These are phyloP conservation scores for Monopis laevigella DNA, from an alignment of 2,888 invertebrate species.

Conservation along the genomic window DNA sequence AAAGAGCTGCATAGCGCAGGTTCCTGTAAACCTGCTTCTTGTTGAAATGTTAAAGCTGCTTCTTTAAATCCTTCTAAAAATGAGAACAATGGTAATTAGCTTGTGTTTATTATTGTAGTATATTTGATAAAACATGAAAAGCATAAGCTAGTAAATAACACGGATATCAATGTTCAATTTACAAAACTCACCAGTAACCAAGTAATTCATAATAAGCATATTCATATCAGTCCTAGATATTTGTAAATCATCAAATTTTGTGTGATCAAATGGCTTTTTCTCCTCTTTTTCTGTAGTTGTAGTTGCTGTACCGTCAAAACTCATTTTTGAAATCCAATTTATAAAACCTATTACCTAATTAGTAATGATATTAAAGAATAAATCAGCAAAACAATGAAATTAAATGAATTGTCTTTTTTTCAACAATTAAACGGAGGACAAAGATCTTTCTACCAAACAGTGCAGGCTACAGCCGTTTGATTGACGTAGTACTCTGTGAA, in stretches of 20 bases:
- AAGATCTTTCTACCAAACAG: too few relatives aligned
- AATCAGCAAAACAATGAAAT: background rate
- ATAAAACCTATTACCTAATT: background rate
- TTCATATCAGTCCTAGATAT: conserved; percentile 94
- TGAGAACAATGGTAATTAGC: too few relatives aligned
- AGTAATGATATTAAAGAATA: background rate
- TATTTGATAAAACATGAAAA: background rate
- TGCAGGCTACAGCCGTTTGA: too few relatives aligned
- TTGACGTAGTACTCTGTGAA: too few relatives aligned
- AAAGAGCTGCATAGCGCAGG: conserved; percentile 74
- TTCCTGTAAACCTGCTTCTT: conserved; percentile 83
- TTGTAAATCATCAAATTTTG: conserved; percentile 77
- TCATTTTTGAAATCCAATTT: conserved; percentile 31
- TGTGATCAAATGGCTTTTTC: conserved; percentile 74
- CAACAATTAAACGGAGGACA: too few relatives aligned
- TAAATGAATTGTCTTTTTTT: too few relatives aligned
- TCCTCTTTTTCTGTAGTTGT: conserved; percentile 48
- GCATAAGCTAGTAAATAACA: too few relatives aligned
- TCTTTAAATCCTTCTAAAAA: conserved; percentile 91
- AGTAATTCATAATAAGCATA: conserved; percentile 97
- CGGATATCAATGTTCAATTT: too few relatives aligned
- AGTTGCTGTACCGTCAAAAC: conserved; percentile 38
- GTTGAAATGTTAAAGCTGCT: conserved; percentile 95
- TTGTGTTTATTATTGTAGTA: too few relatives aligned
- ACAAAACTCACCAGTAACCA: conserved; percentile 86